Base-by-base conservation (phyloP, 2,113 vertebrate species). In the Rhinoderma darwinii region DNA sequence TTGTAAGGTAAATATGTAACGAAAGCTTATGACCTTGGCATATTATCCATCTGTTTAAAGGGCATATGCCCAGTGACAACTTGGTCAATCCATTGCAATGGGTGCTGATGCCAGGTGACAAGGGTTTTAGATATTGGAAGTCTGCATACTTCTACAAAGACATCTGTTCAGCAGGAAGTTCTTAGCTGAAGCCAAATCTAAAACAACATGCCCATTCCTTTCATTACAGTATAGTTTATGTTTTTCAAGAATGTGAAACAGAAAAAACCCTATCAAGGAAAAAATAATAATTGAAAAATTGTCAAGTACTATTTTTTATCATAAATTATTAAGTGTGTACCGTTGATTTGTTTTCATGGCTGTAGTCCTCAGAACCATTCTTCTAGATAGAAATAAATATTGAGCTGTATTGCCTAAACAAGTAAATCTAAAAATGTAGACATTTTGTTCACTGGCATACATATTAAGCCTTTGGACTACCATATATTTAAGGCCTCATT, bases 1-100 rank as follows among this genome's bases (percentile, higher is more conserved):
- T 50, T 37, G 15, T 41, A 61, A 41, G 20, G 35, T 41, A 56
- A 41, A 61, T 61, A 27, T 81, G 22, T 61, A 43, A 37, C 27
- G 61, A 81, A 39, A 80, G 20, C 20, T 61, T n/a, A 81, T 81
- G 78, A 59, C 78, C 54, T 81, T 81, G 78, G 6, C 22, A 32
- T 81, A 59, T 39, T 81, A 81, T 81, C 78, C 78, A 81, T 81
- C 78, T 81, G 78, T 61, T 59, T 61, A 25, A 81, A 81, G 18
- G 54, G 78, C 78, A 81, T 37, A 41, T 61, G 78, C 78, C 54
- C 78, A 81, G 0, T 61, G 51, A 43, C 78, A 59, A 61, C 43
- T 81, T 61, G 51, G 78, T 81, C 78, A 81, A 61, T 39, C 35
- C 6, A 56, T 81, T 81, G 35, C 35, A 59, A 78, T 78, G 75